Base-by-base conservation (phyloP, 92 coral and sea anemone species). In the Bergia puertoricense region DNA sequence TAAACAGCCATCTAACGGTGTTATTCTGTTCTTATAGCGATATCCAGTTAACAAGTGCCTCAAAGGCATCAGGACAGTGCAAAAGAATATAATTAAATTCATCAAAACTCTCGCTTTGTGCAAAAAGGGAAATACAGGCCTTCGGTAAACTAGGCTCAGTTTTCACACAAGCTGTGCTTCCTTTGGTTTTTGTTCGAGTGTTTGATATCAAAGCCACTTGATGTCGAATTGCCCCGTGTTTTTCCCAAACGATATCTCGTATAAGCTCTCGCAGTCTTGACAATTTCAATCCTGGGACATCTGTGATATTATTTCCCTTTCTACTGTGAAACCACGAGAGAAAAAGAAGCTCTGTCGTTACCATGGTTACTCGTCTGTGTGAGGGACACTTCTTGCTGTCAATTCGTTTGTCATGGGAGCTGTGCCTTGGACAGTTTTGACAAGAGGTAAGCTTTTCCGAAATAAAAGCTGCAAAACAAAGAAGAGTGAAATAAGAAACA, bases 291-390 rank as follows among this genome's bases (percentile, higher is more conserved):
- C 85, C 85, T 5, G 85, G 48, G 11, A 81, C 23, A 39, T 81
- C 85, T 57, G 85, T 81, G 46, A 59, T 11, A 48, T 38, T 59
- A 41, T 37, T 62, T 54, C 10, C 67, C 38, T 37, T 56, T 15
- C 85, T 59, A 65, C 85, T 59, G 74, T 81, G 85, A 65, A 81
- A 57, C 85, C 85, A 81, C 36, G 85, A 81, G 36, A 81, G 74
- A 59, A 81, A 81, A 9, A 57, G 85, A 54, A 81, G 73, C 13
- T 81, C 85, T 38, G 74, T 54, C 59, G 16, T 54, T 54, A 11
- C 59, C 59, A 54, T 59, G 18, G 85, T 57, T 38, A 81, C 13
- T 59, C 38, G 73, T 39, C 18, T 40, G 30, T 81, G 41, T 16
- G 50, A 57, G 14, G 5, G 22, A 81, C 48, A 39, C 41, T 41